Evolutionary conservation across 2,797 vertebrate genomes (phyloP).

Genomic region (Ataeniobius toweri): DNA sequence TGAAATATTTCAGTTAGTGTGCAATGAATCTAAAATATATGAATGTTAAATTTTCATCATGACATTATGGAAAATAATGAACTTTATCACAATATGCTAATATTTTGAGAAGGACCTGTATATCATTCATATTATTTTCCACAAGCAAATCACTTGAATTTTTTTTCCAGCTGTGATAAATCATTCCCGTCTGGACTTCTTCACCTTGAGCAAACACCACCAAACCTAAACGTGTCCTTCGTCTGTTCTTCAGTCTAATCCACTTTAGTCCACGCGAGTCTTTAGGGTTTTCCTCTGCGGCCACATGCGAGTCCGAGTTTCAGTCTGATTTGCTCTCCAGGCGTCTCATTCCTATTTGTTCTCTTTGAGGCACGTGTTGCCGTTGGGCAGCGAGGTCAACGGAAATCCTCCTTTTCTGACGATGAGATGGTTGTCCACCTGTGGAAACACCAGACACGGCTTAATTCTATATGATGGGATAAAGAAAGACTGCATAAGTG

Average conservation of each 20-base stretch:
- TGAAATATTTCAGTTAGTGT: no score
- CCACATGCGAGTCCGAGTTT: slow-evolving; percentile 15
- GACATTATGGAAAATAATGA: no score
- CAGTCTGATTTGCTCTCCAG: slow-evolving; percentile 19
- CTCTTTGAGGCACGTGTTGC: slow-evolving; percentile 67
- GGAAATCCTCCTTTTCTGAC: slow-evolving; percentile 52
- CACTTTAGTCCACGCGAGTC: slow-evolving; percentile 12
- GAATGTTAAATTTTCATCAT: no score
- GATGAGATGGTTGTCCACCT: slow-evolving; percentile 68
- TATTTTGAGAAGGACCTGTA: no score
- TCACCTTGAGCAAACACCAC: background rate
- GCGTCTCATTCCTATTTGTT: slow-evolving; percentile 63
- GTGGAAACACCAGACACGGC: background rate
- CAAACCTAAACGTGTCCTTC: slow-evolving; percentile 2
- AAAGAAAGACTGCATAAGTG: no score
- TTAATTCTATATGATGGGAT: no score
- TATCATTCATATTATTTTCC: background rate
- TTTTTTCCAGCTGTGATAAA: background rate
- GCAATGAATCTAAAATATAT: no score
- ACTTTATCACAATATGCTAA: no score
- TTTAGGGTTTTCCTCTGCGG: slow-evolving; percentile 19
- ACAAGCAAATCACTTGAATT: background rate
- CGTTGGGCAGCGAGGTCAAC: slow-evolving; percentile 53
- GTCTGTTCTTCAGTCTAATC: slow-evolving; percentile 44
- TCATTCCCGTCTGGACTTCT: background rate